Conservation (phyloP, 2,888 invertebrate genomes). For the Anoplius nigerrimus region DNA sequence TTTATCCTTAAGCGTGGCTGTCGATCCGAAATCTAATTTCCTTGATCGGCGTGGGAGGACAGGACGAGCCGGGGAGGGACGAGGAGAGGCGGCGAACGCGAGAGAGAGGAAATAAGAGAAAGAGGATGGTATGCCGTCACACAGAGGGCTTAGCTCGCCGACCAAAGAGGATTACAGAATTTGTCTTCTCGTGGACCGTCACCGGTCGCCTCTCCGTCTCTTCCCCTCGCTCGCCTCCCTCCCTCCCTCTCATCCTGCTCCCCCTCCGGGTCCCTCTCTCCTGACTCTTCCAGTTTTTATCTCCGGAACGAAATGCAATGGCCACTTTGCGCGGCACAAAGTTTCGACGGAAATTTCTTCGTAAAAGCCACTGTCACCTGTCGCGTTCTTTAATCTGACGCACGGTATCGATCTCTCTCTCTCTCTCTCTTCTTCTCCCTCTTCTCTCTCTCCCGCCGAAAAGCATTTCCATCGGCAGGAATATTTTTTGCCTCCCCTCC, state of each 20-base stretch:
- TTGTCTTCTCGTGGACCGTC: conserved; percentile 67
- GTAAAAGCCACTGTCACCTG: conserved; percentile 60
- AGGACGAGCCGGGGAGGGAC: conserved; percentile 39
- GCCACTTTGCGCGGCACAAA: conserved; percentile 74
- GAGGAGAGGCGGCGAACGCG: conserved; percentile 38
- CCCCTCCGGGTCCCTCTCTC: conserved; percentile 16
- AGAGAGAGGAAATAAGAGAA: conserved; percentile 58
- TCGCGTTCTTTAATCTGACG: conserved; percentile 57
- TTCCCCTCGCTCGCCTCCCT: conserved; percentile 13
- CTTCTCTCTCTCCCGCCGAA: not conserved
- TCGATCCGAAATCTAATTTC: conserved; percentile 67
- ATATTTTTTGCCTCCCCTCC: no score
- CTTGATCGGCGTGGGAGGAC: conserved; percentile 64
- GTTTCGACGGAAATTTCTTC: conserved; percentile 60
- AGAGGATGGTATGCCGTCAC: conserved; percentile 67
- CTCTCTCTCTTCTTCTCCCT: not conserved
- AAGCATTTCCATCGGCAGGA: not conserved
- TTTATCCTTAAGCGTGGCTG: conserved; percentile 56
- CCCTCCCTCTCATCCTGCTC: not conserved
- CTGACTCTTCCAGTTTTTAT: conserved; percentile 53
- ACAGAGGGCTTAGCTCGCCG: conserved; percentile 71
- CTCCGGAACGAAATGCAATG: conserved; percentile 70
- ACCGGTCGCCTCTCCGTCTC: conserved; percentile 35
- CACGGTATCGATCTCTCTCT: conserved; percentile 53
- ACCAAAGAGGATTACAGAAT: conserved; percentile 74